phyloP scores from a whole-genome alignment of 2,113 vertebrate genomes.

The Ptilorrhoa leucosticta region DNA sequence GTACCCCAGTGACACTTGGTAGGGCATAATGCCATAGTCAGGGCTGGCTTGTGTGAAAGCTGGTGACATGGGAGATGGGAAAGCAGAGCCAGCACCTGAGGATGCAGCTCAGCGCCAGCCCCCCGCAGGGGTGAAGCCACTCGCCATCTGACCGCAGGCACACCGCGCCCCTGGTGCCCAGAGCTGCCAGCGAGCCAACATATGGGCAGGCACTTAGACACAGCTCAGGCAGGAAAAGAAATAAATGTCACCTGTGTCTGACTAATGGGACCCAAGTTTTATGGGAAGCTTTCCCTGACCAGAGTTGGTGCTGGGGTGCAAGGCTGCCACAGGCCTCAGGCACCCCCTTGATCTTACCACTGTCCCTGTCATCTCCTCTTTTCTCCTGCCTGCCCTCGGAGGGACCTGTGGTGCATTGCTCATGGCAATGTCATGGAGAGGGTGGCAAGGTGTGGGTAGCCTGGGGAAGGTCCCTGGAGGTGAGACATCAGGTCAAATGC shows the following conservation, averaged over 20 bases:
- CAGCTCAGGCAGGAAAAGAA: not conserved
- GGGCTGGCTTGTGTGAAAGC: not conserved
- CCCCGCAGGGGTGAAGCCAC: not conserved
- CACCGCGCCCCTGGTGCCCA: fast-evolving
- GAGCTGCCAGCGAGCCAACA: not conserved
- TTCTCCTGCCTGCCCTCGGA: not conserved
- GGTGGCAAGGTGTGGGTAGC: not conserved
- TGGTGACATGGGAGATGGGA: not conserved
- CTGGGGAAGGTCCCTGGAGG: not conserved
- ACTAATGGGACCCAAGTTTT: not conserved
- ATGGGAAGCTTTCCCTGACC: not conserved
- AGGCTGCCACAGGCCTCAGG: not conserved
- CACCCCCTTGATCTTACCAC: not conserved
- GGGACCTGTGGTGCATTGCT: fast-evolving
- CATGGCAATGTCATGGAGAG: fast-evolving
- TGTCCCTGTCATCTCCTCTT: not conserved
- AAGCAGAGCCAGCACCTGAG: not conserved
- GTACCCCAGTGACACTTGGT: not conserved
- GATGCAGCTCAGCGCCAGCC: constrained; percentile 4
- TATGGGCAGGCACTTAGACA: not conserved
- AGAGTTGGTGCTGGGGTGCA: not conserved
- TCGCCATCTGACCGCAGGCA: not conserved
- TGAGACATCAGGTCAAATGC: not conserved
- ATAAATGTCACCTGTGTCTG: not conserved
- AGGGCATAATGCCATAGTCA: not conserved